These are phyloP conservation scores for Lycocorax pyrrhopterus DNA, from an alignment of 2,113 vertebrate genomes.

Conservation along the genomic window DNA sequence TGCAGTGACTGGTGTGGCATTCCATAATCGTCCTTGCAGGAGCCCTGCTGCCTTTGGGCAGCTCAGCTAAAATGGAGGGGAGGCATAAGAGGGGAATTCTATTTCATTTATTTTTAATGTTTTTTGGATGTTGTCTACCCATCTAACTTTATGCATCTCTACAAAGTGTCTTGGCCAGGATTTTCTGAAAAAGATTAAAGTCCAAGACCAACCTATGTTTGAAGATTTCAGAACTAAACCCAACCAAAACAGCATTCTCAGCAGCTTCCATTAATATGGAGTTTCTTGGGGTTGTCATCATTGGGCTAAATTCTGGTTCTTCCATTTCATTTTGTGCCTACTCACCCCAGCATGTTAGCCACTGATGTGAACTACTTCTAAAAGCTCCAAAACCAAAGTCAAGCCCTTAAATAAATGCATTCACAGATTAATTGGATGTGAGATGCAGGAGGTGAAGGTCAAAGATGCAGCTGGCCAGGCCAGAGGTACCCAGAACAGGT, in stretches of 20 bases:
- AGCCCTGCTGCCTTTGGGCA: not conserved
- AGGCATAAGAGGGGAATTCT: not conserved
- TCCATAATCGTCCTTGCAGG: not conserved
- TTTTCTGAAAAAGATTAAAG: not conserved
- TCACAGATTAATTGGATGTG: not conserved
- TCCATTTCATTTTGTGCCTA: not conserved
- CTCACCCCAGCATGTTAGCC: not conserved
- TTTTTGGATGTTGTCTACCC: not conserved
- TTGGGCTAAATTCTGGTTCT: not conserved
- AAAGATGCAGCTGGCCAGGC: not conserved
- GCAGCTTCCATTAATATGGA: not conserved
- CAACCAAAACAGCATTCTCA: not conserved
- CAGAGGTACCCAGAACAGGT: not conserved
- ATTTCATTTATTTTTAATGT: not conserved
- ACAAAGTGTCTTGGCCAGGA: not conserved
- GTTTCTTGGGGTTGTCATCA: not conserved
- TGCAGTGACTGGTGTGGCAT: not conserved
- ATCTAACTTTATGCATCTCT: not conserved
- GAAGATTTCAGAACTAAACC: not conserved
- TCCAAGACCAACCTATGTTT: not conserved
- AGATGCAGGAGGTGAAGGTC: not conserved
- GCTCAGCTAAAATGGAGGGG: not conserved
- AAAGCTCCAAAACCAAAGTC: not conserved
- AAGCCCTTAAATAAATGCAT: not conserved
- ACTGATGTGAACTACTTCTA: not conserved